Evolutionary conservation across 2,888 invertebrate species (phyloP).

Genomic region (Ormia ochracea): DNA sequence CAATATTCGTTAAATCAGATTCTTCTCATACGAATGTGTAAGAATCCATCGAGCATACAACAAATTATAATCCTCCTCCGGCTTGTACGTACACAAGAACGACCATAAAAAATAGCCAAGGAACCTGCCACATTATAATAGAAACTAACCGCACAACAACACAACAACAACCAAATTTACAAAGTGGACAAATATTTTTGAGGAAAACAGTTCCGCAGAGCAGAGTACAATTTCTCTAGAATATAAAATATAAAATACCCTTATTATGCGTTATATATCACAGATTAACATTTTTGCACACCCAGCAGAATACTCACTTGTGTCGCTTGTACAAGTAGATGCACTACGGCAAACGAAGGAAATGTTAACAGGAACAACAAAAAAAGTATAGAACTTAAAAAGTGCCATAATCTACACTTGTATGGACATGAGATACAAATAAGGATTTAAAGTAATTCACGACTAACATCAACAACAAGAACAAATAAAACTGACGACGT

Average conservation of each 20-base stretch:
- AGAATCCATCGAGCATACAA: slow-evolving; percentile 63
- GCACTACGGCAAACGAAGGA: slow-evolving; percentile 29
- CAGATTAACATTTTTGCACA: slow-evolving; percentile 67
- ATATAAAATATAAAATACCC: slow-evolving; percentile 75
- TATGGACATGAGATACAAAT: slow-evolving; percentile 52
- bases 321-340: slow-evolving; percentile 30
- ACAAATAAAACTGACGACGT: slow-evolving; percentile 54
- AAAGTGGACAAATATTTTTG: slow-evolving; percentile 72
- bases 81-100: not conserved
- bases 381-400: slow-evolving; percentile 44
- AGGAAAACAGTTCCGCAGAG: not conserved
- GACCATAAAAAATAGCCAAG: not conserved
- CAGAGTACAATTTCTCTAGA: slow-evolving; percentile 16
- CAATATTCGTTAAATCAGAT: slow-evolving; percentile 57
- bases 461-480: slow-evolving; percentile 4
- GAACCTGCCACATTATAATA: slow-evolving; percentile 62
- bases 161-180: slow-evolving; percentile 55
- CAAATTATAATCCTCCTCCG: slow-evolving; percentile 66
- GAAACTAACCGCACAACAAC: slow-evolving; percentile 53
- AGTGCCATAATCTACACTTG: slow-evolving; percentile 55
- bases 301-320: slow-evolving; percentile 30
- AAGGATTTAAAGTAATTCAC: slow-evolving; percentile 35
- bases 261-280: slow-evolving; percentile 70
- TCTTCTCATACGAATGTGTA: slow-evolving; percentile 64
- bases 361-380: too few species aligned